Percentiles rank a stretch among this genome's conserved stretches.
Evolutionary conservation across 53 echinoderm and acorn worm genomes (phyloP).

Genomic region (Antedon mediterranea): DNA sequence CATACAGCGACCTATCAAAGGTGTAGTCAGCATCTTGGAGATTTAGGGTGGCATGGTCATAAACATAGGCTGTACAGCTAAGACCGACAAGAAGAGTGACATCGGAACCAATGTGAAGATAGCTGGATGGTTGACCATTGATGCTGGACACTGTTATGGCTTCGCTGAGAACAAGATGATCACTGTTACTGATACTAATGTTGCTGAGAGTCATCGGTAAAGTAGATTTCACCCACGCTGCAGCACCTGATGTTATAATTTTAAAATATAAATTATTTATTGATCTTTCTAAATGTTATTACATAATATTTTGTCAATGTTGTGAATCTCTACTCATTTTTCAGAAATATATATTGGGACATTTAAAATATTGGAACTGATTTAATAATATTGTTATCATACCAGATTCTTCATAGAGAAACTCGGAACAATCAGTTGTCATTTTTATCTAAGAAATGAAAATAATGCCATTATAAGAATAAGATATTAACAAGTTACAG

Average conservation of each 20-base stretch:
- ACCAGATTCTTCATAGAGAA: conserved; percentile 39
- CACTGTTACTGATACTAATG: conserved; percentile 19
- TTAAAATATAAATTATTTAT: no score
- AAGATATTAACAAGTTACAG: no score
- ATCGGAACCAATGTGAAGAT: conserved; percentile 25
- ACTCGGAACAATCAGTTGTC: conserved; percentile 27
- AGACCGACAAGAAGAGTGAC: not conserved
- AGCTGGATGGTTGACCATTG: conserved; percentile 16
- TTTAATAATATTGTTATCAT: not conserved
- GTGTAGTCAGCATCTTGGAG: conserved; percentile 3
- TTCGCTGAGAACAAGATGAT: conserved; percentile 37
- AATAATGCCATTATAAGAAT: not conserved
- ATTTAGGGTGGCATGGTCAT: conserved; percentile 7
- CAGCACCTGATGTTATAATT: conserved; percentile 13
- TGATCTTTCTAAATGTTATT: no score
- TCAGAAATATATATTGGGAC: no score
- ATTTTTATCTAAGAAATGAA: conserved; percentile 17
- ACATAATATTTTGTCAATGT: no score
- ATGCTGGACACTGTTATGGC: conserved; percentile 9
- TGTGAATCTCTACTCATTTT: no score
- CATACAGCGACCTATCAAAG: conserved; percentile 26
- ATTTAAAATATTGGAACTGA: no score
- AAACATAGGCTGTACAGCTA: conserved; percentile 25
- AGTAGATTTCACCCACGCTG: conserved; percentile 27
- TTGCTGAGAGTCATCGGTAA: conserved; percentile 1